A percentile compares a stretch with the other conserved stretches of the same genome.
Evolutionary conservation across 1,140 invertebrate genomes (phyloP).

Genomic region (Drosophila bifasciata): DNA sequence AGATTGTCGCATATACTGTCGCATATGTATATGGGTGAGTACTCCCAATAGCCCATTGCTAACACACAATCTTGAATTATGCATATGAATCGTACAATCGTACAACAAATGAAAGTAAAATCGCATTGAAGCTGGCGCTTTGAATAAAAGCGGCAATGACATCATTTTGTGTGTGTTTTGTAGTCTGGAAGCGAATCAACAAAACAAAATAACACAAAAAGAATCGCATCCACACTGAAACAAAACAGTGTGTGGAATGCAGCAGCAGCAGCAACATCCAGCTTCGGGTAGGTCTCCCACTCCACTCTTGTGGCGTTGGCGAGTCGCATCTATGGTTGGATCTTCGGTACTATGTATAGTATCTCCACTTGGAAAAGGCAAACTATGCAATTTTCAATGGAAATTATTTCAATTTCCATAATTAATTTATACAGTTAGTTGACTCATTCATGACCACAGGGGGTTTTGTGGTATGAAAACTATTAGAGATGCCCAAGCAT

Average conservation of each 20-base stretch:
- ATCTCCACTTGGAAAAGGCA: constrained; percentile 41
- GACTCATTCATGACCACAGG: constrained; percentile 52
- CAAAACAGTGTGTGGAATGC: constrained; percentile 53
- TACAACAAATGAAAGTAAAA: constrained; percentile 74
- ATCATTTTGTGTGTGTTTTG: constrained; percentile 67
- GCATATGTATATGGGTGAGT: no score
- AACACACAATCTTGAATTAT: constrained; percentile 64
- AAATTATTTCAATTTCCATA: constrained; percentile 26
- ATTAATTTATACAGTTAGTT: constrained; percentile 50
- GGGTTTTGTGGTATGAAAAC: constrained; percentile 29
- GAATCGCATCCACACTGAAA: constrained; percentile 5
- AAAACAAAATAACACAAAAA: constrained; percentile 34
- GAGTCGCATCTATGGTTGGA: constrained; percentile 20
- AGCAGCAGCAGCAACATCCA: constrained; percentile 8
- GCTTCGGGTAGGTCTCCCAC: constrained; percentile 31
- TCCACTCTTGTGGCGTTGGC: constrained; percentile 38
- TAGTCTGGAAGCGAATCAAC: constrained; percentile 46
- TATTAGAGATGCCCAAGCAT: constrained; percentile 10
- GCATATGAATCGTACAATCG: constrained; percentile 47
- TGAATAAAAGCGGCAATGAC: constrained; percentile 58
- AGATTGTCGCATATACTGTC: constrained; percentile 17
- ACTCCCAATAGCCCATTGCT: constrained; percentile 47
- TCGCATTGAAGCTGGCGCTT: constrained; percentile 69
- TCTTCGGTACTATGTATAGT: constrained; percentile 10
- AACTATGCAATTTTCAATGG: constrained; percentile 68